phyloP scores from a whole-genome alignment of 2,888 invertebrate species.

The Amiota minor region DNA sequence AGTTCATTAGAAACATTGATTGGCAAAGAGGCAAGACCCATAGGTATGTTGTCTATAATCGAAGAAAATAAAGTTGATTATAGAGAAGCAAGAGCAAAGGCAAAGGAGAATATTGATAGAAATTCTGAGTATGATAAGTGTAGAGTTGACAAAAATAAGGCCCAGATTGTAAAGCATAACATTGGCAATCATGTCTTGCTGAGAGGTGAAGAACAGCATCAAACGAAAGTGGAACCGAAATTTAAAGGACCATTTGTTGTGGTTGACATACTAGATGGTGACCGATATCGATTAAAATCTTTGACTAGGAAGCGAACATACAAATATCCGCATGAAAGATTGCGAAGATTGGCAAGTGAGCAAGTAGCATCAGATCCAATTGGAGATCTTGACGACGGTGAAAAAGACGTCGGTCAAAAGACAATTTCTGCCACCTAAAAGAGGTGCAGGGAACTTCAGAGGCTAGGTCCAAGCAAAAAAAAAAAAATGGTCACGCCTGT shows the following conservation, averaged over 20 bases:
- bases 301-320: not conserved
- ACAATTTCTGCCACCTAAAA: not conserved
- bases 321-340: not conserved
- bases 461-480: not conserved
- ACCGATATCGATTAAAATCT: not conserved
- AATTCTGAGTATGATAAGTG: constrained; percentile 2
- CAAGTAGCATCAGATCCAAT: not conserved
- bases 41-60: not conserved
- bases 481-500: not conserved
- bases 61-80: not conserved
- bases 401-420: too few species aligned
- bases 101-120: not conserved
- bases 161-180: not conserved
- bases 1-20: too few species aligned
- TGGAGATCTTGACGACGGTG: not conserved
- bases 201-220: not conserved
- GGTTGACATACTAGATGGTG: not conserved
- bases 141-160: constrained; percentile 1
- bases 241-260: not conserved
- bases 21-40: constrained; percentile 1
- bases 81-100: not conserved
- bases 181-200: not conserved
- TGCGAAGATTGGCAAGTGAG: not conserved
- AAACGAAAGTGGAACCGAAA: not conserved
- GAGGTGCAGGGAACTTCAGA: not conserved